Conservation (phyloP, 92 coral and sea anemone genomes). For the Parazoanthus atlanticus region DNA sequence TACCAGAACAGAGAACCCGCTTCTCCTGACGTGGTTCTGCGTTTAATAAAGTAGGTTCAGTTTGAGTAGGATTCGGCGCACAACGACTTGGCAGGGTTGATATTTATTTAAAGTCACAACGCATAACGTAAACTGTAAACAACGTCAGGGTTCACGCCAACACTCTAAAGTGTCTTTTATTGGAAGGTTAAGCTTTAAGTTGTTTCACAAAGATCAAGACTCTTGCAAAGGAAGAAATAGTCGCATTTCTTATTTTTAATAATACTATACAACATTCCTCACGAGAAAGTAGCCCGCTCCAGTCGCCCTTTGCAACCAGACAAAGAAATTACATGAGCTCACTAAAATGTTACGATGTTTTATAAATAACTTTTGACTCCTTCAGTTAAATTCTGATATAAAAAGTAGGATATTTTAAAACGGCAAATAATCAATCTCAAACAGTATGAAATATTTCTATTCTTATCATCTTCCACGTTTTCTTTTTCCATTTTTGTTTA, state of each 20-base stretch:
- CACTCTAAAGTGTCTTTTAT: not conserved
- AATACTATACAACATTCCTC: not conserved
- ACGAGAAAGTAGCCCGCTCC: not conserved
- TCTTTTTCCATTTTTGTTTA: too few relatives aligned
- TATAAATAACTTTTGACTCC: conserved; percentile 18
- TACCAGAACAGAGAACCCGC: conserved; percentile 49
- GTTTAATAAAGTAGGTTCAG: not conserved
- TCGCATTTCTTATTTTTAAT: not conserved
- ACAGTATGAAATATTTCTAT: not conserved
- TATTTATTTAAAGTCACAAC: conserved; percentile 15
- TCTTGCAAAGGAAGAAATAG: not conserved
- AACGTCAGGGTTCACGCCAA: not conserved
- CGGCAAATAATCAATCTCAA: not conserved
- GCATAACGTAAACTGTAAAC: conserved; percentile 36
- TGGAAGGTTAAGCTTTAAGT: not conserved
- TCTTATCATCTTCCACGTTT: not conserved
- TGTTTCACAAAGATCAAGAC: not conserved
- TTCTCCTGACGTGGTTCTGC: conserved; percentile 40
- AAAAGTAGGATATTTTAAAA: not conserved
- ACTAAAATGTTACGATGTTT: conserved; percentile 12
- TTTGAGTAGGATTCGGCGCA: not conserved
- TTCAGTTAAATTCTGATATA: not conserved
- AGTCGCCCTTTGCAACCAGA: not conserved
- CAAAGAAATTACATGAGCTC: conserved; percentile 31
- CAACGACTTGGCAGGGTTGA: not conserved